These are phyloP conservation scores for Tinea pellionella DNA, from an alignment of 2,888 invertebrate genomes.

Conservation along the genomic window DNA sequence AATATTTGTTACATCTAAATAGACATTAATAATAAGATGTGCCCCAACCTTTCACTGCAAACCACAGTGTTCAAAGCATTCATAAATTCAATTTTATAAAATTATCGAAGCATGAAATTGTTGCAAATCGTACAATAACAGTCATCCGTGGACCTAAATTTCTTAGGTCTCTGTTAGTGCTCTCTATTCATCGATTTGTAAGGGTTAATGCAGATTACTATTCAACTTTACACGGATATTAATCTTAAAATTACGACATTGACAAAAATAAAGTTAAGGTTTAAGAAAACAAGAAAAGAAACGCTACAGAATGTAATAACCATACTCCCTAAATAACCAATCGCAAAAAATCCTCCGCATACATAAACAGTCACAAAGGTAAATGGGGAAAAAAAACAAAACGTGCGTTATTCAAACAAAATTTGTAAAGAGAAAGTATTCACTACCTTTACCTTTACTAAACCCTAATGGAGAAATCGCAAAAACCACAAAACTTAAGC, in stretches of 20 bases:
- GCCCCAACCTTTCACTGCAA: neutral
- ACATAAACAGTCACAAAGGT: neutral
- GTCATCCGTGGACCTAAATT: conserved; percentile 1
- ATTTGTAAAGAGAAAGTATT: neutral
- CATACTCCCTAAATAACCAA: too few relatives aligned
- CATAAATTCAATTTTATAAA: conserved; percentile 11
- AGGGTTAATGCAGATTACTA: neutral
- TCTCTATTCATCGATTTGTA: neutral
- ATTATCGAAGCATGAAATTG: conserved; percentile 13
- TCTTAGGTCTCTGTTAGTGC: neutral
- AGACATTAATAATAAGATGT: neutral
- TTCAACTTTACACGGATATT: neutral
- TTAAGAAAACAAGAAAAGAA: too few relatives aligned
- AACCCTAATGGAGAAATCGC: neutral
- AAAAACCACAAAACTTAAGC: conserved; percentile 2
- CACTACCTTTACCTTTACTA: neutral
- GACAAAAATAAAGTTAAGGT: too few relatives aligned
- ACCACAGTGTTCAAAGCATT: neutral
- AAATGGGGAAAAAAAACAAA: neutral
- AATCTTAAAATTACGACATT: too few relatives aligned
- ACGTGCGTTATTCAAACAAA: neutral
- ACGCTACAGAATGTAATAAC: too few relatives aligned
- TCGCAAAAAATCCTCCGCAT: too few relatives aligned
- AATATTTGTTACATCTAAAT: neutral
- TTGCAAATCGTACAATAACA: conserved; percentile 13